Evolutionary conservation across 2,113 vertebrate genomes (phyloP), one percentile per base, ranked within the genome.

Genomic region (Felis chaus): DNA sequence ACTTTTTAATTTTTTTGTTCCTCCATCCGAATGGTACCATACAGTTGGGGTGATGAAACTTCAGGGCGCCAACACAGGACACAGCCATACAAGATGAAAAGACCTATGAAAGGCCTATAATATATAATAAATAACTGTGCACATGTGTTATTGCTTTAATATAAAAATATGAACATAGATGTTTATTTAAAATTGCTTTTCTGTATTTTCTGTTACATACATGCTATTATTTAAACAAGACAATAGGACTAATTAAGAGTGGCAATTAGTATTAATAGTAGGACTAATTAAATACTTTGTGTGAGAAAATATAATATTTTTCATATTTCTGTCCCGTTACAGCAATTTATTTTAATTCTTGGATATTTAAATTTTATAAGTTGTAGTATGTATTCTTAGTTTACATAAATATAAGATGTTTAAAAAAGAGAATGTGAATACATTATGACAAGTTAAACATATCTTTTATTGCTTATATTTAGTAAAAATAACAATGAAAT

Each of bases 11-110:
- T 41, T 61, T 3, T 3, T 50, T 95, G 23, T 74, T 74, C 55
- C 13, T 27, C 33, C 36, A 57, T 25, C 69, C 7, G 9, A 91
- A 66, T 81, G 73, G 31, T 85, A 88, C 19, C 66, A 41, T 53
- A 74, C 5, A 33, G 4, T 61, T 92, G 27, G 48, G 45, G 45
- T 91, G 31, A 61, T 33, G 57, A 93, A 18, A 10, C 6, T 93
- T 86, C 76, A 79, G 48, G 63, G 66, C 36, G 7, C 57, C 19
- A 96, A 74, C 53, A 4, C 7, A 8, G 33, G 50, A 69, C 29
- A 89, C 29, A 95, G 19, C 50, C 89, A 9, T 96, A 50, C 5
- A 81, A 80, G 89, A 27, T 63, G 66, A 36, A 68, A 94, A 97
- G 65, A 81, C 61, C 29, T 10, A 18, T 68, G 63, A 81, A 94